phyloP scores from a whole-genome alignment of 2,113 vertebrate species.

The Hippocampus barbouri region DNA sequence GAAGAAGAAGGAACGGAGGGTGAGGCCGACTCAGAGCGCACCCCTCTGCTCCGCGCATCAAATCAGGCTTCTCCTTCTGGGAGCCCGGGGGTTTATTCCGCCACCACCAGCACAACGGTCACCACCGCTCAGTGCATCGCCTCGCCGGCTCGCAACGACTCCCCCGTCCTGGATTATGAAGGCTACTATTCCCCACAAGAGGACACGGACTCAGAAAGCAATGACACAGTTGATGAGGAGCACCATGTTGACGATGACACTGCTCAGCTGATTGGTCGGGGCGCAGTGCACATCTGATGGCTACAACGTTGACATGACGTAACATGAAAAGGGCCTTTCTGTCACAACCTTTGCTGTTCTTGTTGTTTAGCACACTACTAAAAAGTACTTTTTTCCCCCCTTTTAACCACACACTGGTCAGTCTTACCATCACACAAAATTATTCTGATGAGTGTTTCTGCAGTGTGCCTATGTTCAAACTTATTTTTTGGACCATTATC shows the following conservation, averaged over 20 bases:
- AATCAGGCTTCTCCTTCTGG: conserved; percentile 54
- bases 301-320: conserved; percentile 15
- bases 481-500: not conserved
- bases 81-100: conserved; percentile 50
- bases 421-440: conserved; percentile 1
- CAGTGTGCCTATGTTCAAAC: not conserved
- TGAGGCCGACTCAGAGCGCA: conserved; percentile 67
- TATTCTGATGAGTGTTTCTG: not conserved
- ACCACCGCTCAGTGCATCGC: conserved; percentile 69
- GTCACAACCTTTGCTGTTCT: conserved; percentile 13
- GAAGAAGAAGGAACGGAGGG: conserved; percentile 47
- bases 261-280: conserved; percentile 65
- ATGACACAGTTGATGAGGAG: conserved; percentile 48
- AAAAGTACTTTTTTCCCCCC: not conserved
- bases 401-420: conserved; percentile 20
- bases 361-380: conserved; percentile 13
- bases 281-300: conserved; percentile 56
- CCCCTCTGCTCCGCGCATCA: conserved; percentile 70
- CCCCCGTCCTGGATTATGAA: conserved; percentile 60
- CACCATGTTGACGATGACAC: conserved; percentile 61
- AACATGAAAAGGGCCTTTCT: conserved; percentile 13
- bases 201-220: conserved; percentile 63
- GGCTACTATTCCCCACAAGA: conserved; percentile 68
- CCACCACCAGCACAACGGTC: conserved; percentile 59
- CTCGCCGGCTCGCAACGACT: conserved; percentile 56